phyloP scores from a whole-genome alignment of 2,113 vertebrate genomes.

The Apus apus region DNA sequence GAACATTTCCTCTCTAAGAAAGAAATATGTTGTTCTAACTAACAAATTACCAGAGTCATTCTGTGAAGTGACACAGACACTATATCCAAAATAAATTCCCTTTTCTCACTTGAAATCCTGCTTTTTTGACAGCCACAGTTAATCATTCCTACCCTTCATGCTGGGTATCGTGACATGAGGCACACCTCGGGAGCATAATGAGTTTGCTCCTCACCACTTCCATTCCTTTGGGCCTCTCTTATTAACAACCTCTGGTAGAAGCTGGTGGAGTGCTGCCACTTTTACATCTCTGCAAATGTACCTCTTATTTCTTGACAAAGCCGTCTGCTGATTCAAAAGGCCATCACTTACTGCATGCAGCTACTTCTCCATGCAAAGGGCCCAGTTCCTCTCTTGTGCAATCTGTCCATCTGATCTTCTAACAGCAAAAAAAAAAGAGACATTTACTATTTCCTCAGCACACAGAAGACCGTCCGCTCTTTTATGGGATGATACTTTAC shows the following conservation, averaged over 20 bases:
- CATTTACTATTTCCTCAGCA: background rate
- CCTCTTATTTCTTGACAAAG: background rate
- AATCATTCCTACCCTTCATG: background rate
- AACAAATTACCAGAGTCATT: conserved; percentile 15
- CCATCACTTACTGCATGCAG: background rate
- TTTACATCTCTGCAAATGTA: background rate
- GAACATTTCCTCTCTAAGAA: background rate
- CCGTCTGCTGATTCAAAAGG: background rate
- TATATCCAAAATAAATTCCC: background rate
- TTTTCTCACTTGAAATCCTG: background rate
- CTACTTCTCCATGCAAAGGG: conserved; percentile 16
- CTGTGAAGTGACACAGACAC: background rate
- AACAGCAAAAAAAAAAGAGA: background rate
- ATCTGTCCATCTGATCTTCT: conserved; percentile 14
- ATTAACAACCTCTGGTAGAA: background rate
- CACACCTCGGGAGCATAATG: background rate
- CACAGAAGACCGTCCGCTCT: background rate
- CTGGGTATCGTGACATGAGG: fast-evolving
- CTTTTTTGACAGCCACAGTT: background rate
- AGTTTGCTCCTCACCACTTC: background rate
- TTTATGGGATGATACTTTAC: background rate
- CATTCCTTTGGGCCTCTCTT: background rate
- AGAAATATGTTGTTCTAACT: background rate
- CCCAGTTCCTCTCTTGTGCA: conserved; percentile 43
- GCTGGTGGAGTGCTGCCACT: background rate